Base-by-base conservation (phyloP, 2,888 invertebrate species). In the Tiphia femorata region DNA sequence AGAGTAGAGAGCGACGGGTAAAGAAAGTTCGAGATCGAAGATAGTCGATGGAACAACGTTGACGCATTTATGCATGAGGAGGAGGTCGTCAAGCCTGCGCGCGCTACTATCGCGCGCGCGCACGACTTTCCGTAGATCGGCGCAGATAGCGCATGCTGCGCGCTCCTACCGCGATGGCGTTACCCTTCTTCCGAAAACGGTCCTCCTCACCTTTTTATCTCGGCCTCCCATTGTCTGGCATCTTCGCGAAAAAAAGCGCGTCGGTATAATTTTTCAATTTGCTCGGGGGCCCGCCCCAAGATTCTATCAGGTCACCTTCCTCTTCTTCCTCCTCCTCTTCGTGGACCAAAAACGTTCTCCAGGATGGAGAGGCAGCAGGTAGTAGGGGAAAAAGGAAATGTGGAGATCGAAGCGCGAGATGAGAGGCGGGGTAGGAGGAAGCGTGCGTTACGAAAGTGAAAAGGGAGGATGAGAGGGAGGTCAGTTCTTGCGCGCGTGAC, bases 221-320 rank as follows among this genome's bases (percentile, higher is more conserved):
- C 42, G 30, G 50, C 42, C 58, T 51, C 57, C 67, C 58, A 66
- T 74, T 75, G 72, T 72, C 70, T 68, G 35, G 63, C 62, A 72
- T 73, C 72, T 66, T 74, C 60, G 73, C 69, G 63, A 74, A 74
- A 76, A 72, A 58, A 51, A 60, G 60, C 56, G 54, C 59, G 57
- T 58, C 67, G 62, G 75, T 61, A 73, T 74, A 72, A 75, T 75
- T 72, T 75, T 71, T 71, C 75, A 70, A 75, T 74, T 75, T 72
- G 64, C 69, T 66, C 58, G n/a, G n/a, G n/a, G 60, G 53, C 46
- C 60, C 70, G 64, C 62, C 65, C 58, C 55, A 53, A 68, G 74
- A 74, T 72, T 60, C 57, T 65, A 70, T 70, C 72, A 60, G 69
- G 61, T 69, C 58, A 67, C 57, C 64, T n/a, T n/a, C n/a, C n/a